These are phyloP conservation scores for Oreocharis arfaki DNA, from an alignment of 2,113 vertebrate species.

Conservation along the genomic window DNA sequence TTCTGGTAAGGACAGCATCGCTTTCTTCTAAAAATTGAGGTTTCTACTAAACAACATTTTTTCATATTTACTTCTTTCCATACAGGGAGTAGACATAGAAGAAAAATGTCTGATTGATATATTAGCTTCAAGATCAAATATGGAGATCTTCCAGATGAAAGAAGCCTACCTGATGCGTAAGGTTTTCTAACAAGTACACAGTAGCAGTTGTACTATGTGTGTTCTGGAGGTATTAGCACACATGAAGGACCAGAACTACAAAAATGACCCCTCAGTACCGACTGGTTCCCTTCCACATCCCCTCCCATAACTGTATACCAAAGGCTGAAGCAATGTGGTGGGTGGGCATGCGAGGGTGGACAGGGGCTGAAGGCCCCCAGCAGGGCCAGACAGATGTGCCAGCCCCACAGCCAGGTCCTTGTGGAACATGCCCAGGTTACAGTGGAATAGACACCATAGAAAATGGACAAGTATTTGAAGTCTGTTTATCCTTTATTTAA, in stretches of 20 bases:
- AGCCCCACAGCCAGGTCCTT: not conserved
- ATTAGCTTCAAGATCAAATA: slow-evolving; percentile 78
- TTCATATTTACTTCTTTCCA: not conserved
- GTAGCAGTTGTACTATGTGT: not conserved
- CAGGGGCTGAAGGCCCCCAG: rapidly evolving
- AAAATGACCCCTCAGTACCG: not conserved
- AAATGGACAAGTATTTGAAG: not conserved
- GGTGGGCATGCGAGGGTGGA: rapidly evolving
- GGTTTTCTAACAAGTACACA: not conserved
- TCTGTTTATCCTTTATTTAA: not conserved
- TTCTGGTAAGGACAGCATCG: not conserved
- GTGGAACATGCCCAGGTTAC: not conserved
- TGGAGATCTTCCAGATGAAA: slow-evolving; percentile 77
- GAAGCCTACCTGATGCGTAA: slow-evolving; percentile 78
- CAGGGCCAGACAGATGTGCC: not conserved
- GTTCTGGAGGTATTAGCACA: not conserved
- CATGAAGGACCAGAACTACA: not conserved
- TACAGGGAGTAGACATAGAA: slow-evolving; percentile 72
- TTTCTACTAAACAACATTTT: not conserved
- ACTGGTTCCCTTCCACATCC: not conserved
- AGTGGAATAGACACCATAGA: not conserved
- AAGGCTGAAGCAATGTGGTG: not conserved
- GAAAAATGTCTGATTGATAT: slow-evolving; percentile 80
- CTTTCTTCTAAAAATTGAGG: not conserved
- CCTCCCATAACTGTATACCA: not conserved